Base-by-base conservation (phyloP, 1,140 invertebrate species). In the Ostrea denselamellosa region DNA sequence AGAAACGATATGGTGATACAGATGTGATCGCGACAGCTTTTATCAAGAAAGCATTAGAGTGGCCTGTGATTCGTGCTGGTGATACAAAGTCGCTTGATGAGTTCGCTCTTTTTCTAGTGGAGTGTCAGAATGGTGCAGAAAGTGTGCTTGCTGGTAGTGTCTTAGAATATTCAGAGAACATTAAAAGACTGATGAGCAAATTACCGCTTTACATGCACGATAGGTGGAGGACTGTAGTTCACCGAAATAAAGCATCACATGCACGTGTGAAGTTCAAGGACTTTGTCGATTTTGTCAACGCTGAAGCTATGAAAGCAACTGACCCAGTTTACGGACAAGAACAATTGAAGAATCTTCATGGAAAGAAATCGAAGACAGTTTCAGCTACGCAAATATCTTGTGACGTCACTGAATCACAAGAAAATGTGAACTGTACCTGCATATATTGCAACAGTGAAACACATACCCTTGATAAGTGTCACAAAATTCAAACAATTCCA, bases 1-100 rank as follows among this genome's bases (percentile, higher is more conserved):
- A 91, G 51, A 83, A 88, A n/a, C 51, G 85, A 56, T 90, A 91
- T 34, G 89, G 89, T 2, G 84, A 91, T 62, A n/a, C 19, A n/a
- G 87, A 88, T 44, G 81, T 89, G 7, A 86, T 90, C 8, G 89
- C 87, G 9, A 87, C 58, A 52, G 87, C 90, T 17, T 91, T 88
- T 58, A 83, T 90, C 25, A 90, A 86, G 77, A 87, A 82, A 54
- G 89, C 90, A 14, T 83, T 89, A 25, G 81, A 87, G 1, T 90
- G 90, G 88, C 85, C 90, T 22, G 5, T 22, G 2, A 85, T 90
- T 19, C 83, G 52, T 54, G 10, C 54, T 56, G 56, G 56, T 17
- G 77, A 90, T 34, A 2, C 83, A 28, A 86, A 87, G 10, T 77
- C 54, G 7, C 65, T 91, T 0, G 86, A 91, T 81, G 85, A 85